These are phyloP conservation scores for Acridotheres tristis DNA, from an alignment of 2,797 vertebrate species.

Conservation along the genomic window DNA sequence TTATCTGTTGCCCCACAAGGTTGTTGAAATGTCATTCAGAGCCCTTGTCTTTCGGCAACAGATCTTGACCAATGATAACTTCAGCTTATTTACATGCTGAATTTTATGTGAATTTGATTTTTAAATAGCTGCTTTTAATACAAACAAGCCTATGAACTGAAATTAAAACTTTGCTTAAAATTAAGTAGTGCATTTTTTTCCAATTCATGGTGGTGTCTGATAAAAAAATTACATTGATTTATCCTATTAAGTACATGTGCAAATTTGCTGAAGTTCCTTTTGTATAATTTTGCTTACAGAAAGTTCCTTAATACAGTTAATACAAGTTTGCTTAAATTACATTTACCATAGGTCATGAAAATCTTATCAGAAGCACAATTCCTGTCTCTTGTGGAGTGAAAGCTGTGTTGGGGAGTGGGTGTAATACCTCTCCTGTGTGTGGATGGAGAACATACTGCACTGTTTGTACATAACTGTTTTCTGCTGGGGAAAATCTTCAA, in stretches of 20 bases:
- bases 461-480: background rate
- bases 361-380: background rate
- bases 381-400: background rate
- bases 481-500: background rate
- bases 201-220: background rate
- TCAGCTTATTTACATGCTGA: background rate
- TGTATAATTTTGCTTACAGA: background rate
- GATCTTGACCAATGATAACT: background rate
- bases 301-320: background rate
- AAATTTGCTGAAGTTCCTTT: background rate
- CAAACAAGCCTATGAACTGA: background rate
- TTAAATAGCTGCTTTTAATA: conserved; percentile 22
- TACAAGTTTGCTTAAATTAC: background rate
- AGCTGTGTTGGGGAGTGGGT: background rate
- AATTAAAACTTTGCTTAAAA: conserved; percentile 27
- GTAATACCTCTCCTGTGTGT: background rate
- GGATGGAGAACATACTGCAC: background rate
- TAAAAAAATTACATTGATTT: background rate
- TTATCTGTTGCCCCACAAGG: too few relatives aligned
- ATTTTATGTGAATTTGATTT: conserved; percentile 8
- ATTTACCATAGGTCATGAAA: background rate
- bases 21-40: background rate
- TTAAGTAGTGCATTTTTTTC: background rate
- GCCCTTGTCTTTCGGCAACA: background rate
- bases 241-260: background rate